Evolutionary conservation across 2,797 vertebrate species (phyloP), one percentile per base, ranked within the genome.

Genomic region (Erithacus rubecula): DNA sequence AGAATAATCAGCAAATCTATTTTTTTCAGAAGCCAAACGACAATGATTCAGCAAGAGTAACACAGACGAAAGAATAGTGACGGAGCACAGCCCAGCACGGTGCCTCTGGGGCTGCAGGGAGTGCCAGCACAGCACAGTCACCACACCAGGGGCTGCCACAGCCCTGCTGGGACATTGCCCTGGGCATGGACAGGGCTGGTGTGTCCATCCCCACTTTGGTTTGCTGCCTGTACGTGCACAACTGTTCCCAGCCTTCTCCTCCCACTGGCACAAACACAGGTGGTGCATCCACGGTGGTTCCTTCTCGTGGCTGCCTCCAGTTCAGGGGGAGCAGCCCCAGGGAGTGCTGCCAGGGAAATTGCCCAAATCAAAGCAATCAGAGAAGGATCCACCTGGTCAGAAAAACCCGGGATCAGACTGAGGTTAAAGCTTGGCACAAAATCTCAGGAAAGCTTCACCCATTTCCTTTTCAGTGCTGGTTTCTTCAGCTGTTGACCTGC

Each of bases 101-200:
- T 60, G 46, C 27, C 55, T 39, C 26, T 3, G 16, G 16, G 55
- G 37, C 64, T 60, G 24, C 19, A 43, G 23, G 72, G 15, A 60
- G 32, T 24, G 47, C 16, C 64, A 43, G 23, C 64, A 30, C 34
- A 43, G 5, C 32, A 41, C 47, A 15, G 46, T 4, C 65, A 56
- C n/a, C 65, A 34, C 41, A 27, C 0, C n/a, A 20, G n/a, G 0
- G 29, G 22, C 68, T 70, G 68, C 32, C 74, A 44, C 78, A 32
- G 10, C 43, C 37, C 26, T 37, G 32, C 43, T 41, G 14, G 37
- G 39, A 23, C 41, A 19, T 3, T 77, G 15, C 11, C 39, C 49
- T 16, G 1, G 20, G 68, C 29, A 8, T 0, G 0, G 39, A 52
- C 46, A 30, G 22, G 37, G 47, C 20, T 6, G 37, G 44, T 1